These are phyloP conservation scores for Carassius gibelio DNA, from an alignment of 2,113 vertebrate genomes.

Conservation along the genomic window DNA sequence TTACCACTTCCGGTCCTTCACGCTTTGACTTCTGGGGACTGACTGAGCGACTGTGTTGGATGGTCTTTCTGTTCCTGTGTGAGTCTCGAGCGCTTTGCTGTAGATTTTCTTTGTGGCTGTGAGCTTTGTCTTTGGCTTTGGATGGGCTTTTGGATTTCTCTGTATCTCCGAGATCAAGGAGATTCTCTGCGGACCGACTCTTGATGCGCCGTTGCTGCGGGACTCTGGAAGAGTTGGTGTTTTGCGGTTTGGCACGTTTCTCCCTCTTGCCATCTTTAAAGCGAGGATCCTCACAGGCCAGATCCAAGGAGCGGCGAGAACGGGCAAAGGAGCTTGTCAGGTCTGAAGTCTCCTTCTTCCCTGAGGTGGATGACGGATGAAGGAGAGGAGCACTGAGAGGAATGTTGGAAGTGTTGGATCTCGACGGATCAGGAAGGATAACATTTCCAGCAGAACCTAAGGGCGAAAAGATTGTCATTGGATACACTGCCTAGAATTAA, in stretches of 20 bases:
- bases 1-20: constrained; percentile 42
- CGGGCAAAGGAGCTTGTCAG: constrained; percentile 53
- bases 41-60: constrained; percentile 46
- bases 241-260: constrained; percentile 54
- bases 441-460: constrained; percentile 54
- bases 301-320: constrained; percentile 50
- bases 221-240: constrained; percentile 60
- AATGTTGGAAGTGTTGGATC: constrained; percentile 64
- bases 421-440: constrained; percentile 66
- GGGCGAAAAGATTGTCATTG: constrained; percentile 67
- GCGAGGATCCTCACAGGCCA: constrained; percentile 52
- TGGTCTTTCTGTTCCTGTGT: constrained; percentile 53
- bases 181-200: constrained; percentile 57
- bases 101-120: constrained; percentile 38
- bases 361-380: constrained; percentile 59
- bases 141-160: constrained; percentile 54
- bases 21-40: constrained; percentile 55
- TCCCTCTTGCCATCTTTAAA: constrained; percentile 63
- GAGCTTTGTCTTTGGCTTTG: constrained; percentile 63
- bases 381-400: constrained; percentile 70
- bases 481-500: constrained; percentile 61
- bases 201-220: constrained; percentile 59
- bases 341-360: constrained; percentile 70
- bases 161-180: constrained; percentile 77
- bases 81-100: constrained; percentile 59